These are phyloP conservation scores for Sebastes trivittatus DNA, from an alignment of 2,797 vertebrate genomes.

Conservation along the genomic window DNA sequence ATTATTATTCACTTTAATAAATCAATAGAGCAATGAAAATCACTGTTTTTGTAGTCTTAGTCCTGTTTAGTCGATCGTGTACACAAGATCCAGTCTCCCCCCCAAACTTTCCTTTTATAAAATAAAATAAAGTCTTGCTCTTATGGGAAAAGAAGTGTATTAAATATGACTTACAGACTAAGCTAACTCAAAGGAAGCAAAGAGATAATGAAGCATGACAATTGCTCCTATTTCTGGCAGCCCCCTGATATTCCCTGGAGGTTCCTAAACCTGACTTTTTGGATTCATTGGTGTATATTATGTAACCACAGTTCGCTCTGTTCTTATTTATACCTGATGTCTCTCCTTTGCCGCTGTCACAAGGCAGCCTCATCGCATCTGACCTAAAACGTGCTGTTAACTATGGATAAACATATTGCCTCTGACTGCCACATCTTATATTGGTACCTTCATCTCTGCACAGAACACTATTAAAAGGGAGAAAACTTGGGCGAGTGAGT, in stretches of 20 bases:
- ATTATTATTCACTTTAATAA: too few species aligned
- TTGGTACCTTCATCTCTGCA: slow-evolving; percentile 35
- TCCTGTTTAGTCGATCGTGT: not conserved
- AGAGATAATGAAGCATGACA: slow-evolving; percentile 63
- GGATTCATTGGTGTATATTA: slow-evolving; percentile 49
- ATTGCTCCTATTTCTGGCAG: slow-evolving; percentile 64
- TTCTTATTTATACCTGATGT: slow-evolving; percentile 42
- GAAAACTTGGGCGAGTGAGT: slow-evolving; percentile 53
- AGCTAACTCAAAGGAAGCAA: slow-evolving; percentile 46
- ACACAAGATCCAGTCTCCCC: not conserved
- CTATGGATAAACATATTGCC: slow-evolving; percentile 34
- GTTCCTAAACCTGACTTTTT: slow-evolving; percentile 54
- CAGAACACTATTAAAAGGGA: slow-evolving; percentile 21
- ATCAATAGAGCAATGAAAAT: too few species aligned
- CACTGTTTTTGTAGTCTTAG: not conserved
- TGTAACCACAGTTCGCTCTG: slow-evolving; percentile 29
- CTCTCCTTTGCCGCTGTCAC: slow-evolving; percentile 2
- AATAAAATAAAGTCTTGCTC: not conserved
- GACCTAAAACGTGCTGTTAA: slow-evolving; percentile 17
- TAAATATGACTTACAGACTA: slow-evolving; percentile 45
- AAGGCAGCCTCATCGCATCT: not conserved
- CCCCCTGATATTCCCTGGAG: slow-evolving; percentile 49
- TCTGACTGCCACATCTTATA: slow-evolving; percentile 11
- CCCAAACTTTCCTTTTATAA: not conserved
- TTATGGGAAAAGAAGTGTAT: slow-evolving; percentile 21